Evolutionary conservation across 2,797 vertebrate species (phyloP).

Genomic region (Thamnophis elegans): DNA sequence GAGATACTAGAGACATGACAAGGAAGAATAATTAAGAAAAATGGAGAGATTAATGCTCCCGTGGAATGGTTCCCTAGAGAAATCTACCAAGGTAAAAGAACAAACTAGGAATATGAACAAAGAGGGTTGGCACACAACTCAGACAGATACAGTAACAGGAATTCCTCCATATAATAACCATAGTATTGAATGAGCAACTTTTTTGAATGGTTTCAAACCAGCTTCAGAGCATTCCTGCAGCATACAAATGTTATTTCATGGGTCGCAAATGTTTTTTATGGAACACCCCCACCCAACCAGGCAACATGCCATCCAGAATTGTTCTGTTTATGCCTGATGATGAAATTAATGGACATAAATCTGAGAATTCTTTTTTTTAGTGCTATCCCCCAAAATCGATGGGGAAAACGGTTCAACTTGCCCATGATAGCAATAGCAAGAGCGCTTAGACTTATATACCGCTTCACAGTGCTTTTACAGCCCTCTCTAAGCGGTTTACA

Average conservation of each 20-base stretch:
- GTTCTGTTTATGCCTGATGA: neutral
- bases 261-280: too few species aligned
- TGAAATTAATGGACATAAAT: neutral
- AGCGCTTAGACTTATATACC: too few species aligned
- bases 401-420: neutral
- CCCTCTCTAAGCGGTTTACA: too few species aligned
- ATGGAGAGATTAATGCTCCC: neutral
- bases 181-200: conserved; percentile 1
- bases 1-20: neutral
- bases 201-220: neutral
- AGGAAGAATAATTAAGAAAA: conserved; percentile 1
- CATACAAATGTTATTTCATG: neutral
- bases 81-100: conserved; percentile 6
- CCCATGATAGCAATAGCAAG: neutral
- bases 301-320: neutral
- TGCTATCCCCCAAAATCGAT: neutral
- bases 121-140: neutral
- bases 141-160: conserved; percentile 4
- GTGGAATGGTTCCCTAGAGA: conserved; percentile 5
- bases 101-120: conserved; percentile 12
- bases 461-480: too few species aligned
- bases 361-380: neutral
- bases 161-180: neutral
- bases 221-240: neutral
- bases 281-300: too few species aligned